Percentiles rank a stretch among this genome's conserved stretches.
phyloP scores from a whole-genome alignment of 92 coral and sea anemone genomes.

The Heteractis magnifica region DNA sequence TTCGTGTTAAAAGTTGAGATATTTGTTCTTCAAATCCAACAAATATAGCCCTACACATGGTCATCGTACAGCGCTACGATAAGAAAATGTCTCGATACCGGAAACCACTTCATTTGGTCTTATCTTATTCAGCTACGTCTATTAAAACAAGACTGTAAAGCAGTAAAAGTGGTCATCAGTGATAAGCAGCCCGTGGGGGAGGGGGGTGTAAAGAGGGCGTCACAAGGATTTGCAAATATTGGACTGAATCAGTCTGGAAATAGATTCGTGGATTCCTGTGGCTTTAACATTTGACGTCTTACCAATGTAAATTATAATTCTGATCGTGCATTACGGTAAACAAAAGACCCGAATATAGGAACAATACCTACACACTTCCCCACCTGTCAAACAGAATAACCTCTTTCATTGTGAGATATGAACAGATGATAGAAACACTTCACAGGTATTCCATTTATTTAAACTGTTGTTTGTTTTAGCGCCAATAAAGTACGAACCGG shows the following conservation, averaged over 20 bases:
- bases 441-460: not conserved
- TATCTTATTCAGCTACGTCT: constrained; percentile 32
- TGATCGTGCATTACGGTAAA: not conserved
- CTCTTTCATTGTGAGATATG: not conserved
- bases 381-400: not conserved
- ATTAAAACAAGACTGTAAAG: constrained; percentile 26
- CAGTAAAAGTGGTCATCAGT: constrained; percentile 9
- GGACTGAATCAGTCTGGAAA: not conserved
- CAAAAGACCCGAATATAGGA: not conserved
- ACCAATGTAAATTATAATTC: not conserved
- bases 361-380: not conserved
- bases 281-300: not conserved
- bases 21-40: not conserved
- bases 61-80: constrained; percentile 20
- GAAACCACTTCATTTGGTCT: constrained; percentile 37
- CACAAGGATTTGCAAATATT: not conserved
- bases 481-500: not conserved
- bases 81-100: constrained; percentile 38
- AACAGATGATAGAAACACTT: not conserved
- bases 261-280: not conserved
- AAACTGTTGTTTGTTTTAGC: not conserved
- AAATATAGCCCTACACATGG: constrained; percentile 18
- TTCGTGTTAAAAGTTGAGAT: constrained; percentile 15
- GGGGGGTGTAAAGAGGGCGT: not conserved
- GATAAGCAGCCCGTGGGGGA: constrained; percentile 27